Conservation (phyloP, 2,888 invertebrate genomes). For the Coelinius sp. region DNA sequence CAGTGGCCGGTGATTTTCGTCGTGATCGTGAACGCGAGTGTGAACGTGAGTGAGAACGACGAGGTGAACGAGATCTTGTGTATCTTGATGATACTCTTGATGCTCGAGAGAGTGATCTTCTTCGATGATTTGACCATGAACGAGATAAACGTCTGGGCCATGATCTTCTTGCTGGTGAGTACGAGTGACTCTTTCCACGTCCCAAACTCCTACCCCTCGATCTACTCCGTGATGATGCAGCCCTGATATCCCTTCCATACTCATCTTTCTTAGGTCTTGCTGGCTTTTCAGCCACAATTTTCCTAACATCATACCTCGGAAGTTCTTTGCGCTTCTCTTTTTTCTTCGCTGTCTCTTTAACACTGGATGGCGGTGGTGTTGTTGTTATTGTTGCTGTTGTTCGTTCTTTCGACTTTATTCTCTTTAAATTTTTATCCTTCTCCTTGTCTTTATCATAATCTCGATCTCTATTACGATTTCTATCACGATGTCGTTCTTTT, state of each 20-base stretch:
- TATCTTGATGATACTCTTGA: conserved; percentile 48
- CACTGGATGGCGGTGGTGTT: conserved; percentile 59
- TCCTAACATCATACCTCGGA: conserved; percentile 87
- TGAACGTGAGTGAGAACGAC: conserved; percentile 48
- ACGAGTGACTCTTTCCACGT: conserved; percentile 51
- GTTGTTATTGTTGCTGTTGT: conserved; percentile 58
- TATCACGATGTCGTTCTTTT: conserved; percentile 84
- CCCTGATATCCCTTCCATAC: conserved; percentile 81
- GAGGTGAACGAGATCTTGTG: background rate
- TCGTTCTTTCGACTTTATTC: conserved; percentile 51
- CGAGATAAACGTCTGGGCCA: conserved; percentile 24
- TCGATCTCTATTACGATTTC: conserved; percentile 63
- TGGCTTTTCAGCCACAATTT: conserved; percentile 81
- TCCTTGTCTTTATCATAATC: conserved; percentile 60
- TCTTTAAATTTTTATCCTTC: conserved; percentile 65
- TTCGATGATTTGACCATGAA: conserved; percentile 34
- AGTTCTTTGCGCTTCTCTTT: conserved; percentile 83
- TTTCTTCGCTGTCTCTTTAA: conserved; percentile 66
- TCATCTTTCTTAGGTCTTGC: conserved; percentile 78
- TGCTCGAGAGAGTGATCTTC: conserved; percentile 45
- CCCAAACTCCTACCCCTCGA: conserved; percentile 55
- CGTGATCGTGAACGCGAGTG: conserved; percentile 58
- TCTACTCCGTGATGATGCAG: conserved; percentile 56
- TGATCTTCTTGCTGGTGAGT: conserved; percentile 36
- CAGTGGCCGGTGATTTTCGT: conserved; percentile 31